Evolutionary conservation across 1,140 invertebrate genomes (phyloP).

Genomic region (Drosophila arizonae): DNA sequence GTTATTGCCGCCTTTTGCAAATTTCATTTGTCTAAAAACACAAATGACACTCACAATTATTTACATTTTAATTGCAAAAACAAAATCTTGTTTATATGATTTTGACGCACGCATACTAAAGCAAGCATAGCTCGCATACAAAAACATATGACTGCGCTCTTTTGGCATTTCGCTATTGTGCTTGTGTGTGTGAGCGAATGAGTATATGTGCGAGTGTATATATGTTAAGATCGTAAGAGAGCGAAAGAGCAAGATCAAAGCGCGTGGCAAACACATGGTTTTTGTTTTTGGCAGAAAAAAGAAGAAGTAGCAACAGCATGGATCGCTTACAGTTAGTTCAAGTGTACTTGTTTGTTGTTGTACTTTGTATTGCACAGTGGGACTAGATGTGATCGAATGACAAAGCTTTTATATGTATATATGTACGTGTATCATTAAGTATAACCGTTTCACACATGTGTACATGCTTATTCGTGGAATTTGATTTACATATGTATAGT

Average conservation of each 20-base stretch:
- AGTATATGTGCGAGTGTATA: not conserved
- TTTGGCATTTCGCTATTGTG: conserved; percentile 12
- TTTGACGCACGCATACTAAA: conserved; percentile 20
- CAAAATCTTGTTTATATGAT: conserved; percentile 41
- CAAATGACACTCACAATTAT: conserved; percentile 23
- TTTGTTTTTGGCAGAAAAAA: conserved; percentile 73
- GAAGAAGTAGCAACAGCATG: conserved; percentile 55
- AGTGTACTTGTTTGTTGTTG: conserved; percentile 5
- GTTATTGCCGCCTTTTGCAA: conserved; percentile 24
- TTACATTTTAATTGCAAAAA: conserved; percentile 31
- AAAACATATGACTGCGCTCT: conserved; percentile 18
- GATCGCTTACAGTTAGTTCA: conserved; percentile 61
- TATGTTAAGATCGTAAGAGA: not conserved
- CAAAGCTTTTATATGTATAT: not conserved
- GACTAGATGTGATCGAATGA: not conserved
- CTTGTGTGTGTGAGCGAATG: not conserved
- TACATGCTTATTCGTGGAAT: too few species aligned
- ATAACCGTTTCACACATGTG: not conserved
- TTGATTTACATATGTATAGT: not conserved
- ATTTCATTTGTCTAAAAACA: conserved; percentile 19
- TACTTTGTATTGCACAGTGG: conserved; percentile 38
- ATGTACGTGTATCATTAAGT: not conserved
- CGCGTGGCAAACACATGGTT: conserved; percentile 80
- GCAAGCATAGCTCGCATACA: not conserved
- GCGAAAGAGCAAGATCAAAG: conserved; percentile 34